phyloP scores from a whole-genome alignment of 2,113 vertebrate genomes.

The Phyllostomus discolor region DNA sequence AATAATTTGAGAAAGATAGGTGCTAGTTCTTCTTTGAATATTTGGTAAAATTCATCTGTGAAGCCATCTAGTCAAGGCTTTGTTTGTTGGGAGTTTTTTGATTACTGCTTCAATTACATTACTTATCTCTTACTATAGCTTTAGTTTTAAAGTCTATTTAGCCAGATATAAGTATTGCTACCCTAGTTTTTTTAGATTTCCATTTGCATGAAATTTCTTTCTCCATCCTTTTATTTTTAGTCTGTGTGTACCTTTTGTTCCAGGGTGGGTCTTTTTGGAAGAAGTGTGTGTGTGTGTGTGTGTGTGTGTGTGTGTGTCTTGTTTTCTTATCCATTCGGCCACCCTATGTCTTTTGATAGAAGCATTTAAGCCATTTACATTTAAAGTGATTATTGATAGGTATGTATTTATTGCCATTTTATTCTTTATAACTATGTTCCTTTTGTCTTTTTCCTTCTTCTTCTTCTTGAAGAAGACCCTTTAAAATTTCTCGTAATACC shows the following conservation, averaged over 20 bases:
- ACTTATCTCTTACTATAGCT: neutral
- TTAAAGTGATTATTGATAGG: neutral
- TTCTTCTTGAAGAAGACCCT: neutral
- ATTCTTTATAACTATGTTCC: neutral
- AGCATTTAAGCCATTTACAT: neutral
- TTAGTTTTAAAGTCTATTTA: neutral
- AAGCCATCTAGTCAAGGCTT: neutral
- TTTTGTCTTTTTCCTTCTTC: neutral
- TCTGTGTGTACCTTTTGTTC: neutral
- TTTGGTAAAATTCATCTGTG: neutral
- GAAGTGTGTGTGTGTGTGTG: neutral
- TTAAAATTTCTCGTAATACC: neutral
- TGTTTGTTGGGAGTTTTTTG: neutral
- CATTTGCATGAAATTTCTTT: neutral
- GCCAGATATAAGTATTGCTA: neutral
- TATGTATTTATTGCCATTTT: neutral
- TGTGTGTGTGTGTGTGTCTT: neutral
- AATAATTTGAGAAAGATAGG: neutral
- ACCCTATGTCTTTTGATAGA: neutral
- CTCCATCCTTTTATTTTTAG: neutral
- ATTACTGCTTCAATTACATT: neutral
- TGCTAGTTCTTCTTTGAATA: neutral
- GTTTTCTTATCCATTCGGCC: neutral
- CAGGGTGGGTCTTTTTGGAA: no score
- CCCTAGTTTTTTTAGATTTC: neutral